Conservation (phyloP, 2,113 vertebrate genomes). For the Coptodon bakossiorum region DNA sequence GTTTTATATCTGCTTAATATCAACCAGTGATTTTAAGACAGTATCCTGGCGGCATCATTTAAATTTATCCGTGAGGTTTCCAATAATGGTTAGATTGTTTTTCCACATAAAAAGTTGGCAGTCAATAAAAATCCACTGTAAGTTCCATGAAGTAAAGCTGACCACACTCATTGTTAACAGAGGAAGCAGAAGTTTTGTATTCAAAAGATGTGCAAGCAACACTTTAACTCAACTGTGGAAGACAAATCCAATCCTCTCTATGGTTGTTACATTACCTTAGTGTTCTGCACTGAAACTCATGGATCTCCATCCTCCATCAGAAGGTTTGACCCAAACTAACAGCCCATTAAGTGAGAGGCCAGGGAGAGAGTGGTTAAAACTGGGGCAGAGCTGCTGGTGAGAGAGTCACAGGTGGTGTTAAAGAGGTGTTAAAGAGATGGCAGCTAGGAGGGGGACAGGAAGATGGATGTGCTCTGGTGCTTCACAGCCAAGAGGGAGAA, state of each 20-base stretch:
- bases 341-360: background rate
- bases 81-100: background rate
- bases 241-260: background rate
- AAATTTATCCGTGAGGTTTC: background rate
- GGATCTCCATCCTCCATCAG: background rate
- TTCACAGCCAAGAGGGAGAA: constrained; percentile 18
- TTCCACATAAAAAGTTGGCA: background rate
- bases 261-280: background rate
- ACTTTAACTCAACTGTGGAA: background rate
- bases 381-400: constrained; percentile 7
- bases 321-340: background rate
- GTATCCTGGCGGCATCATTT: background rate
- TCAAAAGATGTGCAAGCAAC: background rate
- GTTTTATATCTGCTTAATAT: background rate
- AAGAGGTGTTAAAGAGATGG: constrained; percentile 48
- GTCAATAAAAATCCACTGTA: background rate
- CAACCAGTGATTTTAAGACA: background rate
- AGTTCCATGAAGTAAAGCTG: background rate
- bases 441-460: constrained; percentile 26
- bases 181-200: background rate
- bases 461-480: constrained; percentile 5
- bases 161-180: background rate
- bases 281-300: background rate
- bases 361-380: background rate
- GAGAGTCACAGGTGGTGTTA: constrained; percentile 51